These are phyloP conservation scores for Myiagra hebetior DNA, from an alignment of 2,113 vertebrate species.

Conservation along the genomic window DNA sequence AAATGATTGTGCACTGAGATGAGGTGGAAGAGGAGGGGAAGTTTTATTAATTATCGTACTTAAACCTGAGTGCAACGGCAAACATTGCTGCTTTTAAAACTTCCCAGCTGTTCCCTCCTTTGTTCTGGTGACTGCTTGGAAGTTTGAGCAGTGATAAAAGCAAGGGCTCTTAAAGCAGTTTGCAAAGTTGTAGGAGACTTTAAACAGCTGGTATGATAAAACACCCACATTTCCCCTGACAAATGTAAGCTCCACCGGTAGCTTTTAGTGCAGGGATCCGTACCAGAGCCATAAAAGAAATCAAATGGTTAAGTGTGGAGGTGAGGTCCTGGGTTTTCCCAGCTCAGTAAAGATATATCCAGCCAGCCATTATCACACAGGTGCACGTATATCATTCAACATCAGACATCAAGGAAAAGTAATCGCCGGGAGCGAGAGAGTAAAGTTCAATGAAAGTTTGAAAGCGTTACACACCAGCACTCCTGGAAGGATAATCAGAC, in stretches of 20 bases:
- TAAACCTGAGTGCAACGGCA: conserved; percentile 16
- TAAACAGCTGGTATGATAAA: conserved; percentile 68
- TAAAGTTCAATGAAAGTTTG: conserved; percentile 71
- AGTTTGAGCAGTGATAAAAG: conserved; percentile 59
- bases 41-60: conserved; percentile 18
- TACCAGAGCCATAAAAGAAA: conserved; percentile 26
- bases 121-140: conserved; percentile 46
- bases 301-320: conserved; percentile 26
- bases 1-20: not conserved
- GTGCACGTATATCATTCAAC: conserved; percentile 31
- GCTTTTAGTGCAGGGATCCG: conserved; percentile 49
- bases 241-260: conserved; percentile 55
- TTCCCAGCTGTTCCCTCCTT: conserved; percentile 49
- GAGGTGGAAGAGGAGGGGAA: not conserved
- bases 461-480: conserved; percentile 18
- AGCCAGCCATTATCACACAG: conserved; percentile 21
- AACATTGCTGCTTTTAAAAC: conserved; percentile 24
- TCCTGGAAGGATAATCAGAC: conserved; percentile 63
- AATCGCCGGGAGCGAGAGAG: conserved; percentile 1
- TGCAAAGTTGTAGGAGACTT: conserved; percentile 62
- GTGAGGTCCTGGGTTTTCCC: conserved; percentile 23
- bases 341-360: conserved; percentile 13
- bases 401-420: conserved; percentile 30
- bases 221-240: conserved; percentile 54
- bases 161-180: conserved; percentile 34